Evolutionary conservation across 1,140 invertebrate genomes (phyloP).

Genomic region (Drosophila auraria): DNA sequence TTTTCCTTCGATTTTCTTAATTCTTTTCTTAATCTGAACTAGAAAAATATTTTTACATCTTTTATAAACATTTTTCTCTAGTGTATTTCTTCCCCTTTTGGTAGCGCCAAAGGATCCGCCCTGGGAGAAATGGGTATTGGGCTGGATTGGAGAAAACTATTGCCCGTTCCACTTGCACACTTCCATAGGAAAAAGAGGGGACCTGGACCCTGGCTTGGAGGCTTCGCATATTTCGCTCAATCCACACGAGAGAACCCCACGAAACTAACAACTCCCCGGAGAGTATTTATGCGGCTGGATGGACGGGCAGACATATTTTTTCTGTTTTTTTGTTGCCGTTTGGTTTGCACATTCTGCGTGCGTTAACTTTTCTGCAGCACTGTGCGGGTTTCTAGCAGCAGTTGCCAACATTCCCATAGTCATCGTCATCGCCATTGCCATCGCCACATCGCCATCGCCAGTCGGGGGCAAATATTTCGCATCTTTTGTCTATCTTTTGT

Average conservation of each 20-base stretch:
- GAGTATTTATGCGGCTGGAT: constrained; percentile 79
- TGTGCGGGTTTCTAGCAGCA: constrained; percentile 49
- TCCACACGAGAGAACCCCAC: constrained; percentile 51
- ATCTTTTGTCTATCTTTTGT: constrained; percentile 79
- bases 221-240: constrained; percentile 60
- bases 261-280: constrained; percentile 71
- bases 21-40: not conserved
- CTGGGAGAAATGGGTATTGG: constrained; percentile 19
- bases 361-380: constrained; percentile 67
- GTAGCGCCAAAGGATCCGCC: constrained; percentile 17
- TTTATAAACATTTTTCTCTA: not conserved
- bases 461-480: constrained; percentile 69
- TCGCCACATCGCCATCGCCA: constrained; percentile 1
- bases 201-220: constrained; percentile 19
- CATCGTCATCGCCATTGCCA: constrained; percentile 29
- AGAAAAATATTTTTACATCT: too few species aligned
- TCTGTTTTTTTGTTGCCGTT: not conserved
- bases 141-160: constrained; percentile 18
- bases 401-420: constrained; percentile 71
- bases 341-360: constrained; percentile 39
- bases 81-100: constrained; percentile 1
- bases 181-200: constrained; percentile 10
- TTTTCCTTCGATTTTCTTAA: not conserved
- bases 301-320: constrained; percentile 63
- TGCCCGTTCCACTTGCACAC: constrained; percentile 7